Evolutionary conservation across 2,888 invertebrate genomes (phyloP), one percentile per base, ranked within the genome.

Genomic region (Heteromyza rotundicornis): DNA sequence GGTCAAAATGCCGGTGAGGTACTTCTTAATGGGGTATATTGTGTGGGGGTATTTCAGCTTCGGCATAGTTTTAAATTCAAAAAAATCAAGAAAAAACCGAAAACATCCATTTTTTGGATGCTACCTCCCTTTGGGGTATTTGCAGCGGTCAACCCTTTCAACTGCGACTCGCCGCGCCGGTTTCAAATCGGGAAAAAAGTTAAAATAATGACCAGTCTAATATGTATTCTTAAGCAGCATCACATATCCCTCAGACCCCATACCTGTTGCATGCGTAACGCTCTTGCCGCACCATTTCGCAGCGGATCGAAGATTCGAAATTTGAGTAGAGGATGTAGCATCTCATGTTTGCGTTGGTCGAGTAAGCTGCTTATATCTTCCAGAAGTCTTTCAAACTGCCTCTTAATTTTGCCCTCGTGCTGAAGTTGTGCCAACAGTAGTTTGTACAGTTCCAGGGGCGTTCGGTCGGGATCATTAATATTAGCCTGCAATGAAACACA

Each of bases 401-500:
- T 86, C 59, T 86, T 81, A 0, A 87, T 85, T 1, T 79, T 78
- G 60, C 89, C 87, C 75, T 92, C 92, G 57, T 85, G 85, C 1
- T 84, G 84, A 61, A 92, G 82, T 73, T 89, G 89, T 1, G 86
- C 82, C 65, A 89, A 85, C 1, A 92, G 82, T 1, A 89, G 80
- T 65, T 86, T 84, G 78, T 89, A 91, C 1, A 92, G 75, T 70
- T 89, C 85, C 2, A 90, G 79, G n/a, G 87, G 85, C 14, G 89
- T 87, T 0, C 88, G 87, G 0, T 84, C 85, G 24, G 84, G 85
- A 0, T 86, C 87, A 12, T 84, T 82, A 0, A 89, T 86, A 69
- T 91, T 88, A 0, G 91, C 88, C 89, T 90, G 35, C 12, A 60
- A n/a, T n/a, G n/a, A n/a, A n/a, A n/a, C n/a, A n/a, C n/a, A n/a